phyloP scores from a whole-genome alignment of 2,888 invertebrate genomes.

The Boloria euphrosyne region DNA sequence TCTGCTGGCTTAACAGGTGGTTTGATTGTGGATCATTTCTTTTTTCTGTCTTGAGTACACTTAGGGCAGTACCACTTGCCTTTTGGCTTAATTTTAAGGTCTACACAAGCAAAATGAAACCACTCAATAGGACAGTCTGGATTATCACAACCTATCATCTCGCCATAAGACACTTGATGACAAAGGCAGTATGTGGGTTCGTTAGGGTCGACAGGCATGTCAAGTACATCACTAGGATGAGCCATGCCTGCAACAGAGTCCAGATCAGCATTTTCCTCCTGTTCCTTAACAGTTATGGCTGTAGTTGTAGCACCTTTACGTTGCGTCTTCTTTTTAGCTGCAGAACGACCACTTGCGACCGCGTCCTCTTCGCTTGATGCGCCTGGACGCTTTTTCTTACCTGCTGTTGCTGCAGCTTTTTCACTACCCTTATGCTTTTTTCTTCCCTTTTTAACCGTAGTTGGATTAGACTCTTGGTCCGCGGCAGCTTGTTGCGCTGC shows the following conservation, averaged over 20 bases:
- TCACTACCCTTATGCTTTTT: slow-evolving; percentile 73
- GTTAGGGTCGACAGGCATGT: slow-evolving; percentile 97
- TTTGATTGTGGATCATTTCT: slow-evolving; percentile 84
- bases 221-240: slow-evolving; percentile 94
- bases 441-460: slow-evolving; percentile 75
- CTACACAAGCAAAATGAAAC: slow-evolving; percentile 98
- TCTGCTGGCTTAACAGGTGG: slow-evolving; percentile 59
- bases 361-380: slow-evolving; percentile 80
- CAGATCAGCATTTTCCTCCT: slow-evolving; percentile 74
- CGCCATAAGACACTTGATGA: slow-evolving; percentile 97
- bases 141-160: slow-evolving; percentile 99
- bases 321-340: slow-evolving; percentile 72
- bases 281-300: slow-evolving; percentile 65
- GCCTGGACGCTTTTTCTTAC: slow-evolving; percentile 80
- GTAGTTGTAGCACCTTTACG: slow-evolving; percentile 67
- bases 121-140: slow-evolving; percentile 94
- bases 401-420: slow-evolving; percentile 63
- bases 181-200: slow-evolving; percentile 99
- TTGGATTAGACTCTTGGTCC: slow-evolving; percentile 70
- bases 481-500: slow-evolving; percentile 80
- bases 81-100: slow-evolving; percentile 94
- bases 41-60: slow-evolving; percentile 91
- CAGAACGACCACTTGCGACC: slow-evolving; percentile 63
- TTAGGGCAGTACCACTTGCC: slow-evolving; percentile 98
- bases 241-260: slow-evolving; percentile 83